Base-by-base conservation (phyloP, 2,888 invertebrate genomes). In the Morpho achilles region DNA sequence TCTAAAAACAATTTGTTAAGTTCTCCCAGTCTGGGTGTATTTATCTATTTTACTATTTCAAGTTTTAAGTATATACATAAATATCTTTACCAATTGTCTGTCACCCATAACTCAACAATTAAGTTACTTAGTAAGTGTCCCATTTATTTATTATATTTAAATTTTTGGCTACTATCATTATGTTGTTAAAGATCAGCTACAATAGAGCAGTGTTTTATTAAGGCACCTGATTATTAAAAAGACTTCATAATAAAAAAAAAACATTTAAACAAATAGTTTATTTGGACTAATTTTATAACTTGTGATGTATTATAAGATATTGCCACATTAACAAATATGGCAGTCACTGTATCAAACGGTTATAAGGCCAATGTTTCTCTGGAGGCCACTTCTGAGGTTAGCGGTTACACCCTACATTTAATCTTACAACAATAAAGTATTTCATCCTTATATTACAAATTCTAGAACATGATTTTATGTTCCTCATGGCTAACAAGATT, bases 231-330 rank as follows among this genome's bases (percentile, higher is more conserved):
- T 23, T 23, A 23, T 23, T n/a, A n/a, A 8, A 42, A 6, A 63
- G 16, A 16, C 1, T 16, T 16, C 1, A 1, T 16, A 16, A 16
- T 16, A 68, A 71, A 67, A 60, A 61, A 40, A 54, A 60, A 68
- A 68, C 61, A n/a, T 64, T 66, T 71, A 82, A 87, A 85, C 85
- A 86, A 86, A 79, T 80, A 76, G 75, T 79, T 80, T 81, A 82
- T 81, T 84, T 75, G 69, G 71, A 81, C 82, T 86, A 83, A 79
- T 57, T 59, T 79, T 83, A 80, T 84, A 82, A 77, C 81, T 82
- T 89, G 89, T 89, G 89, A 88, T 89, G 87, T 79, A 80, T 76
- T 79, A 72, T 67, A 68, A 62, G 52, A 63, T 68, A 65, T 63
- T 64, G 62, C 68, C 60, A 61, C 57, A 60, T 60, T 48, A 8